A percentile compares a stretch with the other conserved stretches of the same genome.
Conservation (phyloP, 2,113 vertebrate species). For the Elephantulus edwardii region DNA sequence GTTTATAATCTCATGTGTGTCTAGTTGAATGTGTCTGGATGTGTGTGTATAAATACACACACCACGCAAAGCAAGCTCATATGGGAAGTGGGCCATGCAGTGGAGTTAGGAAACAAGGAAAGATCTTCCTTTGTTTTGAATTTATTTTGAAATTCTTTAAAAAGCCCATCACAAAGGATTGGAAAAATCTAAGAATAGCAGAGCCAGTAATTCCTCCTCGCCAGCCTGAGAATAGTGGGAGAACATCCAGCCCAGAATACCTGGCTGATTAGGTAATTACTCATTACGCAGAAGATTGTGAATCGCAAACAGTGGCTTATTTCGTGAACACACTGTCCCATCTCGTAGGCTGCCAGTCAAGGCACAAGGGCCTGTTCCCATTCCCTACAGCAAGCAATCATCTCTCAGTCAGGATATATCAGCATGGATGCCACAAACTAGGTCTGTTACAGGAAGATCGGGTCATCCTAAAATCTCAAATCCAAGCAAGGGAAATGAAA, state of each 20-base stretch:
- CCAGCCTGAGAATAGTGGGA: not conserved
- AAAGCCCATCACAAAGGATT: not conserved
- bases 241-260: not conserved
- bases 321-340: not conserved
- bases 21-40: not conserved
- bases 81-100: not conserved
- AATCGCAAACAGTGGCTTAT: not conserved
- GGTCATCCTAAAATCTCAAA: not conserved
- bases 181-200: slow-evolving; percentile 42
- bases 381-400: not conserved
- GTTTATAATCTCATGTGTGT: not conserved
- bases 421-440: not conserved
- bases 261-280: not conserved
- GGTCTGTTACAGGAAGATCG: not conserved
- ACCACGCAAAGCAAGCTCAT: not conserved
- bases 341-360: rapidly evolving
- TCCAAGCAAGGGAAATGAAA: slow-evolving; percentile 42
- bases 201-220: not conserved
- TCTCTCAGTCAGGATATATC: slow-evolving; percentile 38
- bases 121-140: not conserved
- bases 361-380: rapidly evolving
- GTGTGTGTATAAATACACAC: not conserved
- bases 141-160: not conserved
- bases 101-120: not conserved
- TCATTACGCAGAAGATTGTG: not conserved